Conservation (phyloP, 2,888 invertebrate species). For the Heliconius erato region DNA sequence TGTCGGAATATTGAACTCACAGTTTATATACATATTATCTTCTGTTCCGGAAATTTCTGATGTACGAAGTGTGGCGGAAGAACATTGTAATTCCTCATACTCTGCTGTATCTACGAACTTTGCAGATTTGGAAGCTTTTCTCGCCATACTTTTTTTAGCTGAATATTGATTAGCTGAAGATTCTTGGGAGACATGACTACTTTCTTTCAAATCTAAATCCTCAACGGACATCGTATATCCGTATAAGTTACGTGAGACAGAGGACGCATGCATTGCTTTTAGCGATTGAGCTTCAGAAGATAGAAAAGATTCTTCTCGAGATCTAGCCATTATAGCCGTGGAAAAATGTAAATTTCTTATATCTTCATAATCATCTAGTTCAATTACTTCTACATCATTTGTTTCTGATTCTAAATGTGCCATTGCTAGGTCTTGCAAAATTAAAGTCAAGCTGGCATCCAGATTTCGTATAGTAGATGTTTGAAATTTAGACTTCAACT, state of each 20-base stretch:
- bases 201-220: constrained; percentile 19
- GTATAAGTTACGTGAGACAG: constrained; percentile 9
- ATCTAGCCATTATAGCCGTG: constrained; percentile 4
- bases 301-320: constrained; percentile 8
- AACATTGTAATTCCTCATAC: not conserved
- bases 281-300: constrained; percentile 21
- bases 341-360: constrained; percentile 25
- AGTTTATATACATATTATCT: not conserved
- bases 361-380: constrained; percentile 34
- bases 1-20: not conserved
- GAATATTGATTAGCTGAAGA: not conserved
- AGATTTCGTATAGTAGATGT: constrained; percentile 25
- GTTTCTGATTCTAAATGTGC: constrained; percentile 32
- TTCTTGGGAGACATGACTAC: not conserved
- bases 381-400: constrained; percentile 32
- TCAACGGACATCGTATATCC: constrained; percentile 22
- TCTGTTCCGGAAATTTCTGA: not conserved
- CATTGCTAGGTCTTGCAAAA: constrained; percentile 38
- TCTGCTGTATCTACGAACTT: not conserved
- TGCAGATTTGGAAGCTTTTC: not conserved
- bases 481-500: constrained; percentile 35
- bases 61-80: not conserved
- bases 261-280: constrained; percentile 5
- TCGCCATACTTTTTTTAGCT: not conserved
- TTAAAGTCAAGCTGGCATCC: constrained; percentile 36